A percentile compares a stretch with the other conserved stretches of the same genome.
These are phyloP conservation scores for Pavo muticus DNA, from an alignment of 2,113 vertebrate species.

Conservation along the genomic window DNA sequence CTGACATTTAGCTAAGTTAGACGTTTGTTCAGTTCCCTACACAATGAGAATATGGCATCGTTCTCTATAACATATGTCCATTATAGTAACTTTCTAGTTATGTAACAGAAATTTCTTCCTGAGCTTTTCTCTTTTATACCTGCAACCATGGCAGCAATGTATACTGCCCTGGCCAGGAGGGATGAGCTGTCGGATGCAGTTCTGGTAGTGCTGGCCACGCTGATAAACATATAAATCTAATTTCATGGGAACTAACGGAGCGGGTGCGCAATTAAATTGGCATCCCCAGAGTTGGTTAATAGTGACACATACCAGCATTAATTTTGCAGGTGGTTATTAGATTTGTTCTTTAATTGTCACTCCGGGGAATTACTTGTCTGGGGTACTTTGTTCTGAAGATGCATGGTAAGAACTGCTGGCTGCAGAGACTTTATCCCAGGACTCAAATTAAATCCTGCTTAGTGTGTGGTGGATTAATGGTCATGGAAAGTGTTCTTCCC, in stretches of 20 bases:
- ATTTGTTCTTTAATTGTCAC: slow-evolving; percentile 26
- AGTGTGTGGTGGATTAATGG: slow-evolving; percentile 32
- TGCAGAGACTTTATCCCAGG: slow-evolving; percentile 25
- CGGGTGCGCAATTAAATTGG: background rate
- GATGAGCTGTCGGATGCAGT: background rate
- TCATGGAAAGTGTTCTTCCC: slow-evolving; percentile 17
- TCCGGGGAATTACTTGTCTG: slow-evolving; percentile 33
- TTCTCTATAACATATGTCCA: background rate
- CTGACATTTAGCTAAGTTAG: slow-evolving; percentile 68
- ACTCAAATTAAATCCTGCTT: slow-evolving; percentile 51
- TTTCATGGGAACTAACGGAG: background rate
- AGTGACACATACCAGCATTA: slow-evolving; percentile 16
- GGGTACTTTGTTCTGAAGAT: slow-evolving; percentile 34
- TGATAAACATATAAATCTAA: background rate
- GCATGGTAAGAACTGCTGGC: background rate
- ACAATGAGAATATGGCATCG: slow-evolving; percentile 9
- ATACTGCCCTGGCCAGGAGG: background rate
- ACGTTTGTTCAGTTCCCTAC: slow-evolving; percentile 45
- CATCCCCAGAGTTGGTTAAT: slow-evolving; percentile 4
- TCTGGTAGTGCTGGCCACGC: background rate
- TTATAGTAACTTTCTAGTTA: slow-evolving; percentile 35
- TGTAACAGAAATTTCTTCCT: background rate
- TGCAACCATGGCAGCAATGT: background rate
- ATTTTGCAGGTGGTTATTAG: slow-evolving; percentile 45
- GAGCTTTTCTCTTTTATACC: background rate